phyloP scores from a whole-genome alignment of 2,888 invertebrate genomes.

The Amphipyra tragopoginis region DNA sequence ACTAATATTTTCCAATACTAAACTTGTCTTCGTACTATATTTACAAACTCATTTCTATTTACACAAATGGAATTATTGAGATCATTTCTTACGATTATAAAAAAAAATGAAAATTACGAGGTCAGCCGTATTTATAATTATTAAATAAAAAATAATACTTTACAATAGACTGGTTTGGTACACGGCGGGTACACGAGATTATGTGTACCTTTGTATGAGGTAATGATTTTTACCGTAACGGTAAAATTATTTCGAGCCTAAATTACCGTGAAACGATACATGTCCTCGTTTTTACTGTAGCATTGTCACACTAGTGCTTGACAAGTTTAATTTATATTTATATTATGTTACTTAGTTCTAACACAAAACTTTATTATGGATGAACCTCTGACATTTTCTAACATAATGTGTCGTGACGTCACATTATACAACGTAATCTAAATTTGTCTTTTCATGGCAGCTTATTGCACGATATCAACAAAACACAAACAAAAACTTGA shows the following conservation, averaged over 20 bases:
- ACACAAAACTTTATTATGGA: not conserved
- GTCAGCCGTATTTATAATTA: slow-evolving; percentile 73
- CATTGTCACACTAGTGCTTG: slow-evolving; percentile 54
- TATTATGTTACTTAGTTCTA: not conserved
- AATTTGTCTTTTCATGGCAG: slow-evolving; percentile 54
- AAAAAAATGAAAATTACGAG: slow-evolving; percentile 79
- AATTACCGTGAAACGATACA: slow-evolving; percentile 56
- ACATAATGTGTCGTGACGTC: no score
- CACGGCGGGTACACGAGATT: slow-evolving; percentile 67
- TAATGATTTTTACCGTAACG: slow-evolving; percentile 66
- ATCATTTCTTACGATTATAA: slow-evolving; percentile 87
- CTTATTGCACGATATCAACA: slow-evolving; percentile 67
- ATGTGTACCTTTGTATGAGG: slow-evolving; percentile 77
- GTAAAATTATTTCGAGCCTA: slow-evolving; percentile 52
- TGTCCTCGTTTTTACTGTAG: slow-evolving; percentile 52
- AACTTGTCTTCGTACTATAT: slow-evolving; percentile 74
- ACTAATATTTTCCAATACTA: slow-evolving; percentile 69
- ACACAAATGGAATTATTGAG: slow-evolving; percentile 89
- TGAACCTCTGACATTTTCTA: no score
- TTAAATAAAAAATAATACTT: slow-evolving; percentile 87
- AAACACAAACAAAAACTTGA: slow-evolving; percentile 49
- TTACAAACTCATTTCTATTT: slow-evolving; percentile 83
- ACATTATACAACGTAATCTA: slow-evolving; percentile 19
- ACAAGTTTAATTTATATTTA: slow-evolving; percentile 36
- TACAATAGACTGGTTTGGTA: slow-evolving; percentile 85